Base-by-base conservation (phyloP, 2,888 invertebrate genomes). In the Xestia ashworthii region DNA sequence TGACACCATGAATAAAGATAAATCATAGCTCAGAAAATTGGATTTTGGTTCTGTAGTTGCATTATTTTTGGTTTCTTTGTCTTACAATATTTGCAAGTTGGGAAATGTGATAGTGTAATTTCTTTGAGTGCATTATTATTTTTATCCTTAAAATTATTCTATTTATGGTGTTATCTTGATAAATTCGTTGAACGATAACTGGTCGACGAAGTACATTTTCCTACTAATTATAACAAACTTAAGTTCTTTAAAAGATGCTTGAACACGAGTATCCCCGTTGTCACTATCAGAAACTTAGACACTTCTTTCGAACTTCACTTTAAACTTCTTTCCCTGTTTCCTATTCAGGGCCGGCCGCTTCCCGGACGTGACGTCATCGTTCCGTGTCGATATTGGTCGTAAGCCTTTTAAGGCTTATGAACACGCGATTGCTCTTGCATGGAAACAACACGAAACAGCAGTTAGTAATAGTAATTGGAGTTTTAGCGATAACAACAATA, bases 281-380 rank as follows among this genome's bases (percentile, higher is more conserved):
- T 85, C 71, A 76, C 80, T 87, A 82, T 84, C 81, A 72, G 69
- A 78, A 85, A 82, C 80, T 86, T 82, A 74, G 78, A 84, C 77
- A 81, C 70, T 71, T 81, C 75, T 84, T 84, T 76, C 46, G 25
- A 87, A 81, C 72, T 78, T 67, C 68, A 69, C 64, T 76, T 88
- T 76, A 80, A 86, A 86, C 74, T 83, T 89, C 67, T 71, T 84
- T 71, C 74, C 84, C 88, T 84, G 82, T 81, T 90, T 89, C 85
- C 87, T 88, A 86, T 87, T 85, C 82, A 86, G 86, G 84, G 84
- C 78, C 81, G 77, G 80, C 83, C 87, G 81, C 84, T 89, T 89
- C 89, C 90, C 90, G 90, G 91, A 91, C 83, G 88, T 92, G 87
- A 89, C 88, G 90, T 91, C 91, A 90, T 81, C 81, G 84, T 87